A percentile compares a stretch with the other conserved stretches of the same genome.
These are phyloP conservation scores for Drosophila paranaensis DNA, from an alignment of 2,888 invertebrate genomes.

Conservation along the genomic window DNA sequence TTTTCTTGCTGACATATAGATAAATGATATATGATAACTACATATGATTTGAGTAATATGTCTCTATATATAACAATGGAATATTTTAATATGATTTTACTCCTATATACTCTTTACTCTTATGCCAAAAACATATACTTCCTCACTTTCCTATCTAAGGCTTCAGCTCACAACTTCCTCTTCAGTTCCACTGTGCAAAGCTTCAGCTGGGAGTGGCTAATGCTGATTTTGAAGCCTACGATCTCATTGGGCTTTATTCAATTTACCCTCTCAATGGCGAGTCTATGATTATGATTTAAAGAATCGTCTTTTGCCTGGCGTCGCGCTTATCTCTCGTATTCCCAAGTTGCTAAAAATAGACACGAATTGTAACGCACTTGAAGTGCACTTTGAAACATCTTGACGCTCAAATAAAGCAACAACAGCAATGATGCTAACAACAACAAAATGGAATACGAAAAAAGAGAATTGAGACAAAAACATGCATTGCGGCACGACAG, in stretches of 20 bases:
- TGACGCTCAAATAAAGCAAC: conserved; percentile 62
- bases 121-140: background rate
- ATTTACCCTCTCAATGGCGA: conserved; percentile 32
- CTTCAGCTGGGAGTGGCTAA: background rate
- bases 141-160: background rate
- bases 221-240: conserved; percentile 13
- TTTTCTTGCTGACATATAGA: too few species aligned
- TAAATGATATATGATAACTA: background rate
- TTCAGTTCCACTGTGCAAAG: conserved; percentile 22
- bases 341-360: conserved; percentile 74
- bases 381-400: conserved; percentile 77
- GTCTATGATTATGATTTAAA: conserved; percentile 18
- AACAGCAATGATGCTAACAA: conserved; percentile 29
- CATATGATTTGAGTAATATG: background rate
- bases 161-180: too few species aligned
- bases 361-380: conserved; percentile 70
- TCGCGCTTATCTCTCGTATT: conserved; percentile 54
- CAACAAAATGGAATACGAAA: conserved; percentile 19
- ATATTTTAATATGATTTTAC: background rate
- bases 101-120: too few species aligned
- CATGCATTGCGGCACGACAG: conserved; percentile 48
- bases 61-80: too few species aligned
- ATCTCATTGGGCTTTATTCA: conserved; percentile 58
- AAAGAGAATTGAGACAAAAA: conserved; percentile 22
- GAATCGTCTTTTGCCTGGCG: conserved; percentile 13